Base-by-base conservation (phyloP, 2,113 vertebrate genomes). In the Amblyopsis rosae region DNA sequence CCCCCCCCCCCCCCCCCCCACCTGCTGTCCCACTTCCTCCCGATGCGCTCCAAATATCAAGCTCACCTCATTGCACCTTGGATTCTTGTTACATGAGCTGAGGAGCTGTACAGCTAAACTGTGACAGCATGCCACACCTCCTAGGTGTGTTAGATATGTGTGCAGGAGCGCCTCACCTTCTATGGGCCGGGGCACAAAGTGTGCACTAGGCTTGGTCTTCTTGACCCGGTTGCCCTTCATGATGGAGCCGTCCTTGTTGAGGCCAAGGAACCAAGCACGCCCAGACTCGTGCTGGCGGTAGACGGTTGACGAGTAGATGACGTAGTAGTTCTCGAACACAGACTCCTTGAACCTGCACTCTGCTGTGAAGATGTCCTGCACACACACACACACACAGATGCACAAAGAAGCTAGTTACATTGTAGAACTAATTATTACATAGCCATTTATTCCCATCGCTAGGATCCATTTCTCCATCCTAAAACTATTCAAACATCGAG, bases 311-410 rank as follows among this genome's bases (percentile, higher is more conserved):
- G 98, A 99, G 92, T 99, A 99, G 89, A 99, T 98, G 84, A 99
- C 96, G 0, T 99, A 99, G 90, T 99, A 99, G 89, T 99, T 99
- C 91, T 99, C 97, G 89, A 98, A 99, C 78, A 99, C 97, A 0
- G 97, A 98, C 90, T 99, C 97, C 80, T 99, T 99, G 72, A 99
- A 99, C 92, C 97, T 99, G 92, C 97, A 98, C 93, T 99, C 97
- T 15, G 94, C 89, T 41, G 98, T 99, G 90, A 99, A 99, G 82
- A 96, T 86, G 77, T 99, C 95, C 97, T 99, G 84, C 6, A 58
- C 56, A 72, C 15, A 83, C 69, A 79, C 19, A 85, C 49, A 80
- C 32, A 72, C n/a, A 67, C 15, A 74, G 60, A 77, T 15, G 73
- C 51, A 70, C 45, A 82, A 49, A 79, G 19, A 41, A 41, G 1